Conservation (phyloP, 2,113 vertebrate species). For the Otus sunia region DNA sequence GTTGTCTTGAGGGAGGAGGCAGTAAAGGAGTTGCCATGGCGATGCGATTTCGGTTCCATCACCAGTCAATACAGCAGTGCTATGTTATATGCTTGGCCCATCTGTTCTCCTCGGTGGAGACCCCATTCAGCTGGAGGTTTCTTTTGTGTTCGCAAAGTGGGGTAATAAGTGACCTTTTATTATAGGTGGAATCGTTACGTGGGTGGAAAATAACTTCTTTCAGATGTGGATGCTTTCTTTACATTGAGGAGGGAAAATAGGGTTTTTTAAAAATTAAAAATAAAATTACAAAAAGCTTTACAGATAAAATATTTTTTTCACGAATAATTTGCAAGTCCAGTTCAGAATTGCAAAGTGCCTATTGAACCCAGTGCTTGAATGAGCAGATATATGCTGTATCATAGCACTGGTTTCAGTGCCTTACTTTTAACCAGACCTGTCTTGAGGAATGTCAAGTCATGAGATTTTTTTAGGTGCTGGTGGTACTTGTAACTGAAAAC, state of each 20-base stretch:
- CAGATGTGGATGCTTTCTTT: not conserved
- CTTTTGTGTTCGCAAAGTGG: conserved; percentile 33
- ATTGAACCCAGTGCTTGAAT: not conserved
- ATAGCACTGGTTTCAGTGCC: not conserved
- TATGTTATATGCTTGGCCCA: conserved; percentile 7
- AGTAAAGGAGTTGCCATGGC: conserved; percentile 34
- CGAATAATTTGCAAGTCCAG: not conserved
- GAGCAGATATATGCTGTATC: not conserved
- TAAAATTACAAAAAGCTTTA: not conserved
- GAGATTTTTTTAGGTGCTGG: not conserved
- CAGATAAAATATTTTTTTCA: not conserved
- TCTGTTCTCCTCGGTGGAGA: conserved; percentile 47
- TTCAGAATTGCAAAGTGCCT: not conserved
- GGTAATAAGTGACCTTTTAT: conserved; percentile 27
- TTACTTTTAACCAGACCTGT: not conserved
- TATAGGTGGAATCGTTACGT: not conserved
- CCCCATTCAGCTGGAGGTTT: conserved; percentile 47
- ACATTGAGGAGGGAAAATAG: fast-evolving
- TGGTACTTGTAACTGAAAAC: not conserved
- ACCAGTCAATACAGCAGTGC: conserved; percentile 47
- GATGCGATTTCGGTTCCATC: conserved; percentile 19
- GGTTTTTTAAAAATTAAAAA: not conserved
- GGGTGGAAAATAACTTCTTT: conserved; percentile 4
- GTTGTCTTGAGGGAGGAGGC: conserved; percentile 39
- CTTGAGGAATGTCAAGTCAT: not conserved